Conservation (phyloP, 2,797 vertebrate genomes). For the Hemitrygon akajei region DNA sequence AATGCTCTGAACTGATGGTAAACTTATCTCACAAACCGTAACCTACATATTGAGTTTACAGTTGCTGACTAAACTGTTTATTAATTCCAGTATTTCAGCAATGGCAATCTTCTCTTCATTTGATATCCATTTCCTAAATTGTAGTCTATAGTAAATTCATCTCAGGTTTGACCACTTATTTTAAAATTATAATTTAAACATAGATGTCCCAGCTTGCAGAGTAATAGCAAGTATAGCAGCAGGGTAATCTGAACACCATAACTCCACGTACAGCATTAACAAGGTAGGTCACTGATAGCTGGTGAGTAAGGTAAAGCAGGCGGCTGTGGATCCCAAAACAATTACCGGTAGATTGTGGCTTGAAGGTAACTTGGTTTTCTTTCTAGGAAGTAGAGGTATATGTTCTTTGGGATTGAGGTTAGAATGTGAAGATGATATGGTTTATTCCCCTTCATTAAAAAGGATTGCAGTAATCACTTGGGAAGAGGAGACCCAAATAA, state of each 20-base stretch:
- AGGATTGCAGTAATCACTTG: too few species aligned
- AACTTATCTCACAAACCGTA: background rate
- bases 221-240: background rate
- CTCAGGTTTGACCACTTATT: background rate
- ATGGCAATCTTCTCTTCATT: background rate
- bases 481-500: background rate
- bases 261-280: background rate
- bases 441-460: too few species aligned
- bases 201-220: background rate
- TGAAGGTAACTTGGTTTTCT: background rate
- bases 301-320: background rate
- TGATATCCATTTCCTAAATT: background rate
- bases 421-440: background rate
- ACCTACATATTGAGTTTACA: background rate
- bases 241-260: background rate
- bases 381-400: background rate
- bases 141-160: background rate
- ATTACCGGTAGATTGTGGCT: background rate
- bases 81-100: background rate
- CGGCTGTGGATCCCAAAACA: background rate
- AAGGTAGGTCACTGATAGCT: background rate
- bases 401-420: background rate
- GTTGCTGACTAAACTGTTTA: background rate
- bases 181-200: conserved; percentile 4
- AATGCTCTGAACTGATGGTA: background rate